Evolutionary conservation across 2,113 vertebrate species (phyloP).

Genomic region (Eira barbara): DNA sequence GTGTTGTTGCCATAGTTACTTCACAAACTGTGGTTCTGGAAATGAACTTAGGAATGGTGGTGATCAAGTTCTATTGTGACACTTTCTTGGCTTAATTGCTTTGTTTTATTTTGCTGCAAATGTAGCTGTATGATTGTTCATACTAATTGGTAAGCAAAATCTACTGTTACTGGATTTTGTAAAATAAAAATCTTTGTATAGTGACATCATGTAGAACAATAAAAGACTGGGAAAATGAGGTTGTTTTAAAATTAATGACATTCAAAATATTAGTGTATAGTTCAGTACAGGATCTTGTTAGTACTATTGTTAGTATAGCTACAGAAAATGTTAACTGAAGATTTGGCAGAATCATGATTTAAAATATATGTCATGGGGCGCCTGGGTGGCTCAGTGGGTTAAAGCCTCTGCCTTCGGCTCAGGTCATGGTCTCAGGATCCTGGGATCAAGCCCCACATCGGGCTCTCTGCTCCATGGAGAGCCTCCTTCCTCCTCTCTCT

Average conservation of each 20-base stretch:
- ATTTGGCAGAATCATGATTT: neutral
- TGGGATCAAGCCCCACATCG: no score
- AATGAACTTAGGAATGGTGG: neutral
- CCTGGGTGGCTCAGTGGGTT: no score
- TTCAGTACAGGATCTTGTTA: neutral
- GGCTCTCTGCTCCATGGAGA: no score
- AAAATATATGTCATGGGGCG: neutral
- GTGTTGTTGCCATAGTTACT: constrained; percentile 53
- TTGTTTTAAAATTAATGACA: constrained; percentile 24
- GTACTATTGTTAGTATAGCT: neutral
- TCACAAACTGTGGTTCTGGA: neutral
- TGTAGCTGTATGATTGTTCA: neutral
- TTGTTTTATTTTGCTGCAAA: constrained; percentile 44
- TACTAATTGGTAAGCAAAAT: constrained; percentile 39
- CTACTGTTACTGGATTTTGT: constrained; percentile 34
- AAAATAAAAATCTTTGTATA: neutral
- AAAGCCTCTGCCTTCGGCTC: no score
- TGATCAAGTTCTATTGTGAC: neutral
- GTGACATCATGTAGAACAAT: constrained; percentile 16
- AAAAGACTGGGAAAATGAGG: neutral
- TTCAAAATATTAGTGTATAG: neutral
- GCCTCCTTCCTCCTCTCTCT: no score
- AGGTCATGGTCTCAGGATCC: no score
- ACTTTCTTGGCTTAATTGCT: constrained; percentile 29
- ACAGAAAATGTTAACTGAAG: neutral